Evolutionary conservation across 2,113 vertebrate species (phyloP).

Genomic region (Syngnathus scovelli): DNA sequence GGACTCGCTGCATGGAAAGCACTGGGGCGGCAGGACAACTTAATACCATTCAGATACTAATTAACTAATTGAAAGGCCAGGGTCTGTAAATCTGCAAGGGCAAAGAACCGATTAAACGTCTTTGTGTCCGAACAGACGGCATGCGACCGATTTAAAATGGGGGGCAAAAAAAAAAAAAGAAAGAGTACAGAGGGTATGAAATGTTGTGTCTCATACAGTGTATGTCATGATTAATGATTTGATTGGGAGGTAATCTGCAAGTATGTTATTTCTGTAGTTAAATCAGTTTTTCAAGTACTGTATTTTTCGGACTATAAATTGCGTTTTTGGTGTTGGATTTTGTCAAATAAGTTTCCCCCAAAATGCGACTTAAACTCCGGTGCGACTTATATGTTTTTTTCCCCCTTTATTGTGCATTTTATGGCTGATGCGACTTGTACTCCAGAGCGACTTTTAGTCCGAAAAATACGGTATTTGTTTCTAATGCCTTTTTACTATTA

Average conservation of each 20-base stretch:
- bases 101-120: conserved; percentile 37
- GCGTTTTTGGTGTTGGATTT: no score
- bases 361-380: no score
- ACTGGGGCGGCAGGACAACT: conserved; percentile 44
- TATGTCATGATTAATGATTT: conserved; percentile 44
- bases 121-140: conserved; percentile 36
- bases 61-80: conserved; percentile 57
- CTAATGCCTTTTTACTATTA: no score
- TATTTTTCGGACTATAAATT: no score
- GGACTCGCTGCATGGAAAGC: conserved; percentile 34
- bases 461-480: no score
- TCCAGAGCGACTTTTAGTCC: no score
- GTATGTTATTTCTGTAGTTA: neutral
- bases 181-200: conserved; percentile 45
- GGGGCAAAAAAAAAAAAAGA: conserved; percentile 42
- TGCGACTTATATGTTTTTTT: no score
- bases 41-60: conserved; percentile 57
- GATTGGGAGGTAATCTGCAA: conserved; percentile 10
- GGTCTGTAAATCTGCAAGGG: conserved; percentile 46
- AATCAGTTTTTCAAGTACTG: neutral
- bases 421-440: no score
- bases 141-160: conserved; percentile 40
- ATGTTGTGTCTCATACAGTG: conserved; percentile 22
- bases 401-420: no score
- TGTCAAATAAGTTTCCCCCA: no score